Conservation (phyloP, 2,888 invertebrate genomes). For the Enchytraeus crypticus region DNA sequence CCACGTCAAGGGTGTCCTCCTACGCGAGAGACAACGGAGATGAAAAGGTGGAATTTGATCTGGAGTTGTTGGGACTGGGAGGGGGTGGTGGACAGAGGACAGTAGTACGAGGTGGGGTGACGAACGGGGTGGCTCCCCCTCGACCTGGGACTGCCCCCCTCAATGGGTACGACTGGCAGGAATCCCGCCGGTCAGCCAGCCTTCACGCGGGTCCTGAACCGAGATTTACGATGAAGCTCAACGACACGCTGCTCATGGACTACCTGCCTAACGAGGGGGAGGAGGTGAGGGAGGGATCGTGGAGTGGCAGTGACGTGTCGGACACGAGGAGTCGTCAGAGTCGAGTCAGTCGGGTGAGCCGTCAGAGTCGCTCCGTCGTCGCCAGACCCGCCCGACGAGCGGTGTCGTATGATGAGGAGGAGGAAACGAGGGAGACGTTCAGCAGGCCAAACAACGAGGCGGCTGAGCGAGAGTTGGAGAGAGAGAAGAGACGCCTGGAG, state of each 20-base stretch:
- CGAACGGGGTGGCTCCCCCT: neutral
- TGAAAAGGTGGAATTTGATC: neutral
- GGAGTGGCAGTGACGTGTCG: neutral
- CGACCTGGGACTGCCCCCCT: neutral
- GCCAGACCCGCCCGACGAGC: no score
- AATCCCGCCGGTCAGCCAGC: neutral
- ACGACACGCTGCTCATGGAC: slow-evolving; percentile 28
- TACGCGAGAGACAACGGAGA: neutral
- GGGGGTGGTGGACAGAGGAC: neutral
- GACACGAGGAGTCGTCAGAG: no score
- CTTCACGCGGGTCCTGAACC: neutral
- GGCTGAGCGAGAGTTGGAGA: neutral
- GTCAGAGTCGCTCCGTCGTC: no score
- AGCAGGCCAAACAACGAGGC: no score
- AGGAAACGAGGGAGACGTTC: neutral
- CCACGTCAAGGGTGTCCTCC: neutral
- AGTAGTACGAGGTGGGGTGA: neutral
- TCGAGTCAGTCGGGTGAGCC: no score
- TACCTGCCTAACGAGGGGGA: slow-evolving; percentile 7
- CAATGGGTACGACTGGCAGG: neutral
- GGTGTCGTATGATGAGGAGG: neutral
- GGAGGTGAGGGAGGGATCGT: neutral
- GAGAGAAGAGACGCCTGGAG: neutral
- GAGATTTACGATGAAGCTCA: slow-evolving; percentile 19
- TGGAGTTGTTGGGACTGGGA: neutral